A percentile compares a stretch with the other conserved stretches of the same genome.
These are phyloP conservation scores for Cirrhinus molitorella DNA, from an alignment of 2,797 vertebrate genomes.

Conservation along the genomic window DNA sequence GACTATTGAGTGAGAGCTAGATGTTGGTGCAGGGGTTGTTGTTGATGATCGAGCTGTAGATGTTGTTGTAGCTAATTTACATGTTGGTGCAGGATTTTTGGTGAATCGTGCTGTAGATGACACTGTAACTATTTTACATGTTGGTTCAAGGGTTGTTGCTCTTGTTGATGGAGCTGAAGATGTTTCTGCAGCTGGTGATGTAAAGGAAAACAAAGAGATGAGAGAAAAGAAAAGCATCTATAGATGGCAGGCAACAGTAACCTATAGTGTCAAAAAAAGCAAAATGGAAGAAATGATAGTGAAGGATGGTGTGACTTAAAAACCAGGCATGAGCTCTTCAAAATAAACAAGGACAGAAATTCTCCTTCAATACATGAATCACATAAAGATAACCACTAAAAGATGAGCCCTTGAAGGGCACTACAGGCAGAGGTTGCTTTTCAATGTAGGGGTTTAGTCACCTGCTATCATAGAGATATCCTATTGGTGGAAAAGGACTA, in stretches of 20 bases:
- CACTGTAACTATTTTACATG: neutral
- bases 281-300: too few species aligned
- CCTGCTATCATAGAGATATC: neutral
- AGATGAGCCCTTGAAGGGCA: too few species aligned
- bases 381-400: too few species aligned
- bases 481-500: neutral
- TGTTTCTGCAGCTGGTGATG: neutral
- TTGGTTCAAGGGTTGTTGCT: neutral
- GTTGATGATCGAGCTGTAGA: neutral
- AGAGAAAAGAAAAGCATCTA: neutral
- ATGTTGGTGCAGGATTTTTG: neutral
- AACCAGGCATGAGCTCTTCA: too few species aligned
- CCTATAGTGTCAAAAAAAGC: neutral
- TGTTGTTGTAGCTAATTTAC: neutral
- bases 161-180: neutral
- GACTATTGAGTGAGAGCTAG: neutral
- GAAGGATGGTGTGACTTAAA: too few species aligned
- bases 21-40: neutral
- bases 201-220: neutral
- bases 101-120: neutral
- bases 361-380: neutral
- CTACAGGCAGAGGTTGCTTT: too few species aligned
- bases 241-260: neutral
- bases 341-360: too few species aligned
- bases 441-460: too few species aligned